A percentile compares a stretch with the other conserved stretches of the same genome.
Conservation (phyloP, 2,888 invertebrate genomes). For the Drosophila lutescens region DNA sequence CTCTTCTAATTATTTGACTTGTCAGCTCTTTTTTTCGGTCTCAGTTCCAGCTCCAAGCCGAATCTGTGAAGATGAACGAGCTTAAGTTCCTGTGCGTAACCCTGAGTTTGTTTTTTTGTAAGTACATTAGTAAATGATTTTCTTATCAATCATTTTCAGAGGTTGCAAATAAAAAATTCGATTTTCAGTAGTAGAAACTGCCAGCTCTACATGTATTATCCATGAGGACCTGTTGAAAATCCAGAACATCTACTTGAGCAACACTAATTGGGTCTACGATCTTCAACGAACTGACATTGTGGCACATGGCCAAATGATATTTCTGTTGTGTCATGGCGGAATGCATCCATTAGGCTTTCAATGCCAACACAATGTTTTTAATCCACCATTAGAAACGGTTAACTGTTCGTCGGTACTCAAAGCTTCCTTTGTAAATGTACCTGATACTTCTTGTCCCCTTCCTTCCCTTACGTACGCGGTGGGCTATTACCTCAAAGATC, state of each 20-base stretch:
- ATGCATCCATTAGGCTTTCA: fast-evolving
- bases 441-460: conserved; percentile 20
- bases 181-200: neutral
- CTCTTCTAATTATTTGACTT: too few relatives aligned
- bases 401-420: neutral
- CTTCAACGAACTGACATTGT: conserved; percentile 10
- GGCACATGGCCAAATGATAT: neutral
- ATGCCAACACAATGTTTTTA: neutral
- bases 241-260: conserved; percentile 1
- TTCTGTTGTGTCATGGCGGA: neutral
- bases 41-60: conserved; percentile 25
- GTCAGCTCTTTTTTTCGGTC: neutral
- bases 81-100: conserved; percentile 13
- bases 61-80: neutral
- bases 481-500: conserved; percentile 28
- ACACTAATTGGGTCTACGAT: neutral
- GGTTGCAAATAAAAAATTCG: too few relatives aligned
- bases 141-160: too few relatives aligned
- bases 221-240: neutral
- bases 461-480: conserved; percentile 39
- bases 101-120: neutral
- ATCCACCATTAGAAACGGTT: neutral
- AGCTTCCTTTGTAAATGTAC: neutral
- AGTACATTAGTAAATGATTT: neutral
- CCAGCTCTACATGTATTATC: neutral